Conservation (phyloP, 2,797 vertebrate species). For the Semaprochilodus insignis region DNA sequence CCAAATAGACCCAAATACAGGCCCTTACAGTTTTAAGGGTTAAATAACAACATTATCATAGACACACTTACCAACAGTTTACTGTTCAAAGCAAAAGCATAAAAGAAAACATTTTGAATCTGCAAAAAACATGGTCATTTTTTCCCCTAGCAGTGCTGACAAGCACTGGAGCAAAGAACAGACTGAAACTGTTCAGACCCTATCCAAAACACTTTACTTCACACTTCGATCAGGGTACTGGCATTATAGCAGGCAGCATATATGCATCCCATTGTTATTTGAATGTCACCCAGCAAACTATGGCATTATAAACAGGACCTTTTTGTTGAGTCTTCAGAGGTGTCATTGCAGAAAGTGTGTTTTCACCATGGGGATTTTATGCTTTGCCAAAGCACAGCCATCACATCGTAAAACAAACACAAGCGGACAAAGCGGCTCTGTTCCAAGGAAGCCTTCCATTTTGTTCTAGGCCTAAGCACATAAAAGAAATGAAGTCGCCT, state of each 20-base stretch:
- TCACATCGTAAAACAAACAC: constrained; percentile 57
- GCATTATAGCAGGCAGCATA: constrained; percentile 62
- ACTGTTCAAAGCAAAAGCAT: constrained; percentile 1
- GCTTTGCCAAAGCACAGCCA: constrained; percentile 61
- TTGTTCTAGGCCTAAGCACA: constrained; percentile 12
- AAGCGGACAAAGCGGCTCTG: constrained; percentile 52
- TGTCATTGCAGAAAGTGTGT: constrained; percentile 64
- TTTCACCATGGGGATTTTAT: constrained; percentile 61
- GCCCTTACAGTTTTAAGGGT: background rate
- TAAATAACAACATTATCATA: too few relatives aligned
- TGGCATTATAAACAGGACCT: constrained; percentile 64
- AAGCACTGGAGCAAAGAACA: constrained; percentile 48
- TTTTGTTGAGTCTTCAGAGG: constrained; percentile 62
- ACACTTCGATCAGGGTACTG: constrained; percentile 62
- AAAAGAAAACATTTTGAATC: constrained; percentile 17
- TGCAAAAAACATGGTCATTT: constrained; percentile 32
- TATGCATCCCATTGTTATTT: constrained; percentile 64
- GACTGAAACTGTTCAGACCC: constrained; percentile 50
- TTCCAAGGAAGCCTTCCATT: constrained; percentile 31
- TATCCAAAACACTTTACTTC: constrained; percentile 65
- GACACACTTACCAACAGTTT: background rate
- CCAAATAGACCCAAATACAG: background rate
- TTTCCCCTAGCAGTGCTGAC: constrained; percentile 28
- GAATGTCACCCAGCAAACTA: constrained; percentile 64
- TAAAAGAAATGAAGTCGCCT: background rate